phyloP scores from a whole-genome alignment of 1,140 invertebrate genomes.

The Physella acuta region DNA sequence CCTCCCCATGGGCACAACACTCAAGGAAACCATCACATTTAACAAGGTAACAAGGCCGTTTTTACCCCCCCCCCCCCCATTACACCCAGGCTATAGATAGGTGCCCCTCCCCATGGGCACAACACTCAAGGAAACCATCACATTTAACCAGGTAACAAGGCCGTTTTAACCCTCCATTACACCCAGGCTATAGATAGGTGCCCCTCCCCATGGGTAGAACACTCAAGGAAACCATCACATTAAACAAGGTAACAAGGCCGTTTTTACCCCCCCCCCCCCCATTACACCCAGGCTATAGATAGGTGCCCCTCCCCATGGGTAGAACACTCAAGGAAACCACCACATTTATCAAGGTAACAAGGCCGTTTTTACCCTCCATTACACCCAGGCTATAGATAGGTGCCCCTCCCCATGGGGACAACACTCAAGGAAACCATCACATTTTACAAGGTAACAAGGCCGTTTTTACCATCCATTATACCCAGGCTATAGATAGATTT shows the following conservation, averaged over 20 bases:
- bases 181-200: too few relatives aligned
- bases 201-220: slow-evolving; percentile 30
- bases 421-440: slow-evolving; percentile 28
- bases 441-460: slow-evolving; percentile 47
- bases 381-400: too few relatives aligned
- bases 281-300: too few relatives aligned
- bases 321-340: slow-evolving; percentile 28
- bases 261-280: too few relatives aligned
- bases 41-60: slow-evolving; percentile 48
- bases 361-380: too few relatives aligned
- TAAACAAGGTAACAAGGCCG: slow-evolving; percentile 48
- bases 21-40: slow-evolving; percentile 33
- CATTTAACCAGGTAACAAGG: slow-evolving; percentile 47
- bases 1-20: slow-evolving; percentile 30
- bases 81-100: too few relatives aligned
- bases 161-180: too few relatives aligned
- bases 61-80: too few relatives aligned
- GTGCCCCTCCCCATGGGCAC: slow-evolving; percentile 30
- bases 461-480: too few relatives aligned
- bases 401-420: slow-evolving; percentile 30
- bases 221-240: slow-evolving; percentile 30
- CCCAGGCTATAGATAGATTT: too few relatives aligned
- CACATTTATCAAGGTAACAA: slow-evolving; percentile 44
- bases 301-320: slow-evolving; percentile 30
- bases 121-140: slow-evolving; percentile 27